phyloP scores from a whole-genome alignment of 64 coral and sea anemone genomes.

The Montipora efflorescens region DNA sequence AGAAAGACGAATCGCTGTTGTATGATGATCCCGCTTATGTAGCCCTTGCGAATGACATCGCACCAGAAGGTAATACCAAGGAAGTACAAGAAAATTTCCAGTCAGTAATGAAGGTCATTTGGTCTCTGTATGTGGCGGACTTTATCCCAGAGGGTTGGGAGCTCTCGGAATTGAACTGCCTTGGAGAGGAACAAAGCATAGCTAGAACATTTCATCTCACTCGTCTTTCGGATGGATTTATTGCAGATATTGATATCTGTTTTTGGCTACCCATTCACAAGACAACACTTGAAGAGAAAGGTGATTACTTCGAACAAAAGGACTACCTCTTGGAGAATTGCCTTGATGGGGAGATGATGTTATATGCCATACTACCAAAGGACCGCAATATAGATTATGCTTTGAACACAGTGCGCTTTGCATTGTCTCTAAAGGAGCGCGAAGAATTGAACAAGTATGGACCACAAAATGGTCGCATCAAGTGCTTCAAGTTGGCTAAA shows the following conservation, averaged over 20 bases:
- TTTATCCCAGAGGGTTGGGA: constrained; percentile 65
- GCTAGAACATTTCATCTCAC: constrained; percentile 45
- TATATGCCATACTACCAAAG: constrained; percentile 39
- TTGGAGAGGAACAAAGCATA: constrained; percentile 37
- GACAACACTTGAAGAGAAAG: not conserved
- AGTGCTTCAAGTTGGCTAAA: constrained; percentile 50
- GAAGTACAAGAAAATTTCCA: constrained; percentile 43
- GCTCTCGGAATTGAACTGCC: constrained; percentile 40
- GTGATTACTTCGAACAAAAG: not conserved
- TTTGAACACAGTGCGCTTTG: constrained; percentile 30
- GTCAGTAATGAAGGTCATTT: constrained; percentile 1
- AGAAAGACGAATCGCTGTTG: constrained; percentile 54
- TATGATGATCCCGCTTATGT: constrained; percentile 48
- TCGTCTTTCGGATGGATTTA: constrained; percentile 37
- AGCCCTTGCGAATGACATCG: constrained; percentile 22
- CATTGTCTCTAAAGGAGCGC: constrained; percentile 49
- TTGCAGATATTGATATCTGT: constrained; percentile 33
- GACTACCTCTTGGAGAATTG: constrained; percentile 45
- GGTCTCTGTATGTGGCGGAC: constrained; percentile 42
- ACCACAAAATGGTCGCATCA: constrained; percentile 38
- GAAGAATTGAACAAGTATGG: constrained; percentile 58
- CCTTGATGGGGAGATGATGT: constrained; percentile 31
- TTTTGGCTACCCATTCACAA: constrained; percentile 48
- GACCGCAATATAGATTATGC: constrained; percentile 11
- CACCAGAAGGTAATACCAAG: constrained; percentile 4